These are phyloP conservation scores for Pygocentrus nattereri DNA, from an alignment of 2,797 vertebrate genomes.

Conservation along the genomic window DNA sequence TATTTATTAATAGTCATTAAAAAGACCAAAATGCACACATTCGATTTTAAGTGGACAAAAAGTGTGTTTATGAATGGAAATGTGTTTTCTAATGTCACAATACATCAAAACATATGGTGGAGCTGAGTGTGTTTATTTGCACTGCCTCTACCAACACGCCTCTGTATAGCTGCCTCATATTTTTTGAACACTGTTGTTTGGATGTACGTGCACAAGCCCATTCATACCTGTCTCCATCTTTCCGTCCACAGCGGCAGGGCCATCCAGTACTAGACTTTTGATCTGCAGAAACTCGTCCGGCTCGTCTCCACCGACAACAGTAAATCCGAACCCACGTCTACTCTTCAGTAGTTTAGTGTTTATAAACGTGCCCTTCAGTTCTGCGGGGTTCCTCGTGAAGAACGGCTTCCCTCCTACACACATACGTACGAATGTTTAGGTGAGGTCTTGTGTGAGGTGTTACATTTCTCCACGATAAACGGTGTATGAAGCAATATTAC, in stretches of 20 bases:
- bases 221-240: slow-evolving; percentile 98
- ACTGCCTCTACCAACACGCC: too few species aligned
- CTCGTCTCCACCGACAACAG: slow-evolving; percentile 95
- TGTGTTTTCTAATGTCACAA: too few species aligned
- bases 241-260: slow-evolving; percentile 93
- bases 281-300: slow-evolving; percentile 98
- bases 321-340: slow-evolving; percentile 96
- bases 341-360: slow-evolving; percentile 98
- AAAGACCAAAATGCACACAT: too few species aligned
- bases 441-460: neutral
- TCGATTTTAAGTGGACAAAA: too few species aligned
- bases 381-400: slow-evolving; percentile 97
- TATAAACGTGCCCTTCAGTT: slow-evolving; percentile 97
- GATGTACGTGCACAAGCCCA: neutral
- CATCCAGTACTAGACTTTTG: slow-evolving; percentile 97
- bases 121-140: neutral
- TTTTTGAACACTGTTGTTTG: neutral
- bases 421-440: slow-evolving; percentile 20
- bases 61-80: too few species aligned
- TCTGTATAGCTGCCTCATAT: neutral
- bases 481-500: neutral
- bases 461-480: neutral
- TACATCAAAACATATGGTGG: too few species aligned
- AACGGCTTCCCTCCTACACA: slow-evolving; percentile 91
- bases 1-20: too few species aligned